Evolutionary conservation across 2,797 vertebrate species (phyloP), one percentile per base, ranked within the genome.

Genomic region (Geotria australis): DNA sequence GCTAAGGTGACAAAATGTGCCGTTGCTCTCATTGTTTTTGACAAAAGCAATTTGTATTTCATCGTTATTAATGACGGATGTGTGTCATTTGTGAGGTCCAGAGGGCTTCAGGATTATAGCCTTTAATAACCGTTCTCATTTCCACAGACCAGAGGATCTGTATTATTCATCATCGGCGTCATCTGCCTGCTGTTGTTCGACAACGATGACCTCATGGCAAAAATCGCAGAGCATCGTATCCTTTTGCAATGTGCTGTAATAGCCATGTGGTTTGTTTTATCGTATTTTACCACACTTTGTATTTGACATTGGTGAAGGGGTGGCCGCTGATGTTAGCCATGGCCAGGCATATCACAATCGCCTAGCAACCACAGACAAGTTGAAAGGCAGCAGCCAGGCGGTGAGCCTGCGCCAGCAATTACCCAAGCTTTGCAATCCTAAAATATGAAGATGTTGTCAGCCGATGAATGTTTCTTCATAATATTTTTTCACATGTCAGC

Each of bases 221-320:
- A 98, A 72, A 86, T 96, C 78, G 85, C 85, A 7, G 88, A 98
- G 65, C 89, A 98, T 70, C 86, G 89, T 95, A 98, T 98, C 86
- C 81, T 94, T 83, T 72, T 48, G 8, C n/a, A 60, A 12, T 58
- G 62, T 38, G 4, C 24, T 38, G 24, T 38, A 24, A 5, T 38
- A 24, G 24, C 24, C 38, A 38, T 38, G 3, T 24, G 24, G 24
- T 5, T 38, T 4, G 4, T 38, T 38, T 38, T 38, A 24, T 38
- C 24, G n/a, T n/a, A n/a, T n/a, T 38, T 38, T 38, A 24, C 24
- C 3, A 38, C 38, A 24, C 24, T 38, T 24, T 38, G 24, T 38
- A 38, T 24, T 38, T 38, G 5, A 24, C 38, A 24, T 38, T 38
- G 24, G 24, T 38, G 5, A 38, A 38, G 24, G 24, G 24, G 24